phyloP scores from a whole-genome alignment of 1,140 invertebrate species.

The Apis cerana region DNA sequence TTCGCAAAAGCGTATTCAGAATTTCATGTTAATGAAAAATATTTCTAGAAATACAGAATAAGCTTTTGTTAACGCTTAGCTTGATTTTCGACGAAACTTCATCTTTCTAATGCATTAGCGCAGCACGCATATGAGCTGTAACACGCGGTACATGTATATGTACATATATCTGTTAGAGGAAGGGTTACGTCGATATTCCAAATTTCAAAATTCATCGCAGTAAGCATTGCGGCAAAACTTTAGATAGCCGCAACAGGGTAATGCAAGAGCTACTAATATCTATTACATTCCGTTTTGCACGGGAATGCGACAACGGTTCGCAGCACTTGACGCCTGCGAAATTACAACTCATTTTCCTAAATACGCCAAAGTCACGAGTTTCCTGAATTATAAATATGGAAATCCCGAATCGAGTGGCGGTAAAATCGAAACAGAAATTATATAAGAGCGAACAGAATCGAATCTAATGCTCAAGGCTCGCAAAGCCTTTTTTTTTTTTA shows the following conservation, averaged over 20 bases:
- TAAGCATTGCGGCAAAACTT: background rate
- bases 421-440: background rate
- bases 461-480: conserved; percentile 60
- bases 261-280: background rate
- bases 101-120: background rate
- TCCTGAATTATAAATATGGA: conserved; percentile 20
- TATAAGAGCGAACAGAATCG: background rate
- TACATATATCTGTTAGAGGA: too few species aligned
- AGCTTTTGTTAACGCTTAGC: too few species aligned
- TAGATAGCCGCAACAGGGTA: background rate
- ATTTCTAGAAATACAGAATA: too few species aligned
- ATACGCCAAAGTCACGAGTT: background rate
- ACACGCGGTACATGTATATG: too few species aligned
- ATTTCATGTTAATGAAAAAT: too few species aligned
- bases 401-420: conserved; percentile 6
- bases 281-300: background rate
- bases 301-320: conserved; percentile 23
- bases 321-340: conserved; percentile 13
- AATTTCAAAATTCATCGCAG: conserved; percentile 24
- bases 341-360: conserved; percentile 10
- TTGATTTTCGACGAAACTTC: too few species aligned
- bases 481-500: conserved; percentile 36
- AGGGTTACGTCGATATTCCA: conserved; percentile 1
- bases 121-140: background rate
- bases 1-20: background rate